Conservation (phyloP, 2,113 vertebrate species). For the Marmota flaviventris region DNA sequence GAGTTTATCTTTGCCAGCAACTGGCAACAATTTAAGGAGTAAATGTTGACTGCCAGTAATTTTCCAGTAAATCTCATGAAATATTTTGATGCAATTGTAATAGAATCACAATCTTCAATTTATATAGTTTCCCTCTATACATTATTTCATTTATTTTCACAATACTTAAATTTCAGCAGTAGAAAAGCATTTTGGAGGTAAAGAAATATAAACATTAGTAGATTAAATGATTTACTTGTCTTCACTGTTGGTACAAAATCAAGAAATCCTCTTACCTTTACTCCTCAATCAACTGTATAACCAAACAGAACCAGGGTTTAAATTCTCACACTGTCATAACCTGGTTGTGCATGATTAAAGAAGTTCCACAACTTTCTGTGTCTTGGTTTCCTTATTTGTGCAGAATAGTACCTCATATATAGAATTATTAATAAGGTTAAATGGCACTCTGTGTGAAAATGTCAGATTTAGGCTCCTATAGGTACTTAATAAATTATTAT, state of each 20-base stretch:
- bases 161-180: not conserved
- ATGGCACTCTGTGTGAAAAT: not conserved
- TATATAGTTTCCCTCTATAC: not conserved
- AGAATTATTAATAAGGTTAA: not conserved
- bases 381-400: not conserved
- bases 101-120: not conserved
- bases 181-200: not conserved
- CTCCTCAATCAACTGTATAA: not conserved
- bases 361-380: not conserved
- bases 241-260: not conserved
- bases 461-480: not conserved
- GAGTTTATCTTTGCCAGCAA: not conserved
- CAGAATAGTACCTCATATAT: not conserved
- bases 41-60: not conserved
- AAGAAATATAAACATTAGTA: not conserved
- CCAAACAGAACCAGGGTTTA: not conserved
- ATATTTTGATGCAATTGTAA: not conserved
- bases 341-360: not conserved
- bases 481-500: not conserved
- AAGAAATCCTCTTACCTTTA: not conserved
- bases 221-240: not conserved
- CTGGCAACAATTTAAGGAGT: not conserved
- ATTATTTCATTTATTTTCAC: not conserved
- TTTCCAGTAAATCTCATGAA: slow-evolving; percentile 42
- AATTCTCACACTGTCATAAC: not conserved